Percentiles rank a stretch among this genome's conserved stretches.
These are phyloP conservation scores for Paratrypauchen microcephalus DNA, from an alignment of 2,797 vertebrate species.

Conservation along the genomic window DNA sequence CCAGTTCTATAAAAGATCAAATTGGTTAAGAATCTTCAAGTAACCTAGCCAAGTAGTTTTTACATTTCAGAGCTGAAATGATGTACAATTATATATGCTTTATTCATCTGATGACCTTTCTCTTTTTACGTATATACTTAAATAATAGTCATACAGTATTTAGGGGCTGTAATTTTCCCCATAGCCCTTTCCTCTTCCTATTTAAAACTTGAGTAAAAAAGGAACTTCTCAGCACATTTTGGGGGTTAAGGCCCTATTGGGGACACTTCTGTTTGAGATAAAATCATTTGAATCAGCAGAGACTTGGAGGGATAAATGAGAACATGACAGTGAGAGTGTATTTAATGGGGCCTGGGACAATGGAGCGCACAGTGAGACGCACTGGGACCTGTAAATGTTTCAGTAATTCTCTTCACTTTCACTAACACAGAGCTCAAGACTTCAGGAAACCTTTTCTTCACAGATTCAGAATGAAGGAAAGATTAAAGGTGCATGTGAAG, in stretches of 20 bases:
- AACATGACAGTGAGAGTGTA: slow-evolving; percentile 9
- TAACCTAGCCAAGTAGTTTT: background rate
- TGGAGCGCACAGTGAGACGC: slow-evolving; percentile 5
- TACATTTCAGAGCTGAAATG: background rate
- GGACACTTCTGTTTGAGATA: slow-evolving; percentile 9
- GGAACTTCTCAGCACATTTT: slow-evolving; percentile 8
- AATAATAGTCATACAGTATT: background rate
- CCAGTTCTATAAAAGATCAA: background rate
- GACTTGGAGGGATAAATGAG: slow-evolving; percentile 3
- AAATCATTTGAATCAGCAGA: slow-evolving; percentile 16
- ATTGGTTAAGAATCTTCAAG: background rate
- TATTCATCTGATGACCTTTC: slow-evolving; percentile 2
- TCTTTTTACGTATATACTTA: background rate
- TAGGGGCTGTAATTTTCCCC: background rate
- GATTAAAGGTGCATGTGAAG: background rate
- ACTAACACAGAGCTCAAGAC: background rate
- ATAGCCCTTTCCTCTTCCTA: too few relatives aligned
- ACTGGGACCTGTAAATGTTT: slow-evolving; percentile 8
- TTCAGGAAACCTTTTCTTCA: background rate
- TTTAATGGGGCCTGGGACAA: slow-evolving; percentile 8
- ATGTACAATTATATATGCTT: background rate
- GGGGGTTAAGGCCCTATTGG: background rate
- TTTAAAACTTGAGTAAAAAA: slow-evolving; percentile 2
- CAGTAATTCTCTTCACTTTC: slow-evolving; percentile 3
- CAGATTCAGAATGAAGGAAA: background rate